phyloP scores from a whole-genome alignment of 2,113 vertebrate species.

The Melanerpes formicivorus region DNA sequence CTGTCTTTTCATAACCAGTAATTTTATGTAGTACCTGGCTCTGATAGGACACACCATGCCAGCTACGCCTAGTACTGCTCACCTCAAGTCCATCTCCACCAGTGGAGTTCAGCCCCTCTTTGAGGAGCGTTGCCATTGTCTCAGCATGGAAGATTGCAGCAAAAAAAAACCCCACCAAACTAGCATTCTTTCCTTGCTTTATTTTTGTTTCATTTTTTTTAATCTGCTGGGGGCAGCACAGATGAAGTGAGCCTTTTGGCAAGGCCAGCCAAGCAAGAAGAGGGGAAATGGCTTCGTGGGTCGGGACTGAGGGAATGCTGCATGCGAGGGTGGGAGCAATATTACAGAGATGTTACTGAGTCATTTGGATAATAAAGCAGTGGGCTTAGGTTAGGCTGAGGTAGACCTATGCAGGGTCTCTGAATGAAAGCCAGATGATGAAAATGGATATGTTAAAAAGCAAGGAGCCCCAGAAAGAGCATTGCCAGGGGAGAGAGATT shows the following conservation, averaged over 20 bases:
- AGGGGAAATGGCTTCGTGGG: neutral
- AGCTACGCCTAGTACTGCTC: neutral
- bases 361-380: neutral
- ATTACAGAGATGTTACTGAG: neutral
- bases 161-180: neutral
- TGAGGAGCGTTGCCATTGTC: neutral
- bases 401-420: neutral
- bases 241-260: slow-evolving; percentile 27
- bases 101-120: neutral
- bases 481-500: neutral
- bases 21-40: neutral
- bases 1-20: neutral
- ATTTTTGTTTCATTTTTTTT: neutral
- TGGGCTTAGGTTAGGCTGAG: neutral
- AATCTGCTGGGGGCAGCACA: neutral
- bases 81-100: neutral
- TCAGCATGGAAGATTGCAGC: neutral
- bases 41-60: accelerated
- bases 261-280: neutral
- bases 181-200: neutral
- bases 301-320: neutral
- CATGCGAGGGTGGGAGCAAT: accelerated
- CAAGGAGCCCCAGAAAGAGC: neutral
- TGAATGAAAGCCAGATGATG: slow-evolving; percentile 23
- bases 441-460: neutral